Conservation (phyloP, 2,113 vertebrate species). For the Gymnorhina tibicen region DNA sequence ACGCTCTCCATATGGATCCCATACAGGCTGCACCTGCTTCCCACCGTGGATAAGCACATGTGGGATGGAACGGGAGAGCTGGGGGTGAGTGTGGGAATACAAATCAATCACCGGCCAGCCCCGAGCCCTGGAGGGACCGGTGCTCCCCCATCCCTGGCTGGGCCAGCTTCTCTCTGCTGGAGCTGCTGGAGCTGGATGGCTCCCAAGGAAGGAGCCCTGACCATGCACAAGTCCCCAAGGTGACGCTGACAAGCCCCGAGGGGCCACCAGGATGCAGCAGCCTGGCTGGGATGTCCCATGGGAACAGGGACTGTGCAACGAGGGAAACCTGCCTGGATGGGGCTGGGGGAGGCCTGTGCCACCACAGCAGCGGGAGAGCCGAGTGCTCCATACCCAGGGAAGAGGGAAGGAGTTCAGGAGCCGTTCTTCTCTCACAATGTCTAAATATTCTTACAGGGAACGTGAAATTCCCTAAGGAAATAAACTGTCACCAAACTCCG, state of each 20-base stretch:
- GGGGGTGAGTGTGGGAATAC: background rate
- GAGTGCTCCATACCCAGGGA: rapidly evolving
- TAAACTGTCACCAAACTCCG: background rate
- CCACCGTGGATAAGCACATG: background rate
- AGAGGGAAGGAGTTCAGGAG: background rate
- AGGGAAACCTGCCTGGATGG: rapidly evolving
- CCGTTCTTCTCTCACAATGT: background rate
- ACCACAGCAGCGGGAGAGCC: background rate
- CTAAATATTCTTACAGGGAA: background rate
- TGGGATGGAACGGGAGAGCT: background rate
- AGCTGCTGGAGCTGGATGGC: background rate
- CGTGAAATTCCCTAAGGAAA: background rate
- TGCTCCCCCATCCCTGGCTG: rapidly evolving
- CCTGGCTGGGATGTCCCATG: background rate
- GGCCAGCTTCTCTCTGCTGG: background rate
- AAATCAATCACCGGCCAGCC: background rate
- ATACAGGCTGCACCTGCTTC: conserved; percentile 3
- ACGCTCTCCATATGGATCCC: conserved; percentile 13
- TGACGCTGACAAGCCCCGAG: background rate
- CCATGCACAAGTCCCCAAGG: rapidly evolving
- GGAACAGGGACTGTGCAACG: rapidly evolving
- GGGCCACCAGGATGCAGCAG: background rate
- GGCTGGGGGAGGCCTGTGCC: no score
- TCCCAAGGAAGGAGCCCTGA: background rate
- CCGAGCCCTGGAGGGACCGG: rapidly evolving